A percentile compares a stretch with the other conserved stretches of the same genome.
These are phyloP conservation scores for Ferdinandea cuprea DNA, from an alignment of 2,888 invertebrate genomes.

Conservation along the genomic window DNA sequence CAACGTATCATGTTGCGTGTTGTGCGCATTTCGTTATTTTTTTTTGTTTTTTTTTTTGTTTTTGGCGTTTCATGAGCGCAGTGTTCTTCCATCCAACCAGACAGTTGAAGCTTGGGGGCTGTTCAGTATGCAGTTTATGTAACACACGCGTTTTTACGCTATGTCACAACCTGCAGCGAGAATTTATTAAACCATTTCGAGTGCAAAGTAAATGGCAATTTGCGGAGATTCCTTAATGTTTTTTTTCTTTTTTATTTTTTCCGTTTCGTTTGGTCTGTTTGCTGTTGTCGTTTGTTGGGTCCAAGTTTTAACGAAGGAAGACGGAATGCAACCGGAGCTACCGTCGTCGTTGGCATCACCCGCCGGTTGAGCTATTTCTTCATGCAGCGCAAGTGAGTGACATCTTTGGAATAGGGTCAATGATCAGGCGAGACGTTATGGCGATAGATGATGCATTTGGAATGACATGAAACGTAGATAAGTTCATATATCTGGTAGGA, in stretches of 20 bases:
- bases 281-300: constrained; percentile 13
- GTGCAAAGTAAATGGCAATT: constrained; percentile 74
- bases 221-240: constrained; percentile 76
- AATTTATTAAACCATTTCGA: constrained; percentile 72
- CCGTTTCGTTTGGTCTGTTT: too few relatives aligned
- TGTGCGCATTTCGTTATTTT: too few relatives aligned
- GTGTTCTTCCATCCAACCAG: constrained; percentile 43
- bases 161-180: constrained; percentile 72
- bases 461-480: constrained; percentile 21
- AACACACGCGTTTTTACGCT: constrained; percentile 75
- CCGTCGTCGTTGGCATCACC: constrained; percentile 73
- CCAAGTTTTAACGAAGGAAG: constrained; percentile 57
- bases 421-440: constrained; percentile 71
- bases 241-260: too few relatives aligned
- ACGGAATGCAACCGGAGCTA: constrained; percentile 57
- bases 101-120: constrained; percentile 44
- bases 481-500: not conserved
- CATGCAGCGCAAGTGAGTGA: constrained; percentile 57
- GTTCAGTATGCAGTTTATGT: constrained; percentile 76
- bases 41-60: constrained; percentile 12
- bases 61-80: constrained; percentile 37
- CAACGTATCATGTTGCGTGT: constrained; percentile 68
- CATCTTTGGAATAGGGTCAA: constrained; percentile 70
- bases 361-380: constrained; percentile 69
- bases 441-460: constrained; percentile 39